Base-by-base conservation (phyloP, 30 jellyfish, hydroid and myxozoan species). In the Aurelia sp. region DNA sequence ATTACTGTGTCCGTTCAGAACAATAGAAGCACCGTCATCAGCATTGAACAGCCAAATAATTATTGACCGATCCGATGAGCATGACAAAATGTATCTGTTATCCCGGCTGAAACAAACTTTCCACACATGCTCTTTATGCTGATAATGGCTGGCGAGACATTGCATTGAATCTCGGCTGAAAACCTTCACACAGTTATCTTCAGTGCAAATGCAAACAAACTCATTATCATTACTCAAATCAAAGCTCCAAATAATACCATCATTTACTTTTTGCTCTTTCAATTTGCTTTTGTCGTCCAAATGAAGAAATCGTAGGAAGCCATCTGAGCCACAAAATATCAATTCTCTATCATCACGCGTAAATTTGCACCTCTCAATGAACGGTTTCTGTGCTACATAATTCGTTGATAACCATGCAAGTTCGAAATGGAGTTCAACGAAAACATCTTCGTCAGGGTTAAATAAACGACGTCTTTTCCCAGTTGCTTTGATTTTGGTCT, bases 121-220 rank as follows among this genome's bases (percentile, higher is more conserved):
- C 93, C 93, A 84, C 17, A 84, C 93, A 7, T 80, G 73, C 50
- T 84, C 93, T 8, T 4, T 24, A 60, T 84, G 93, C 11, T 41
- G 77, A 16, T 70, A 55, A 51, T 63, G 84, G 10, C 81, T 27
- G 10, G 93, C 81, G 4, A 84, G 35, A 20, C 79, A 63, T 50
- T 72, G 41, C 62, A 38, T 9, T 4, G 86, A 72, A 3, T 51
- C 63, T 5, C 33, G 59, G 6, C 41, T 22, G 87, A 81, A 84
- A 9, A 84, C 81, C 27, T 3, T 35, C 2, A 84, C 87, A 5
- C 40, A 13, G 22, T 61, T 58, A 16, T 84, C 87, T 4, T 71
- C 21, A 21, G 75, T 67, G 73, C 93, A 84, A 59, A 59, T 30
- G 73, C 82, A 60, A 9, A 84, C 22, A 7, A 55, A 40, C 5